phyloP scores from a whole-genome alignment of 37 sponge, comb jelly and placozoan genomes.

The Theonella swinhoei region DNA sequence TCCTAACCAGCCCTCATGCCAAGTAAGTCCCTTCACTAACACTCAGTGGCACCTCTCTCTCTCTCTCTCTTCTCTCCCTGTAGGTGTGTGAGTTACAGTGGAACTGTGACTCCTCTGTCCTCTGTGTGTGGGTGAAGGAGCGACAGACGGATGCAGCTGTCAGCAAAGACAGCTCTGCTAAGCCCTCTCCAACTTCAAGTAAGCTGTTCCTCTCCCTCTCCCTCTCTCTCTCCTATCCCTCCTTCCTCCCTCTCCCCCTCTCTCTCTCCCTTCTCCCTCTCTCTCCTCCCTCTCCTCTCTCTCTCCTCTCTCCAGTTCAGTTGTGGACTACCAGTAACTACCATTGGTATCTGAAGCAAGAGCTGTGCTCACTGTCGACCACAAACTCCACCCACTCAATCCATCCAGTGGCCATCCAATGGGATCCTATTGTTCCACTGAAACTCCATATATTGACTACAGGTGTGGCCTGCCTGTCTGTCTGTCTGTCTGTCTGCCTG shows the following conservation, averaged over 20 bases:
- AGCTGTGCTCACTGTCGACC: slow-evolving; percentile 38
- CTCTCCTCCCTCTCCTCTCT: background rate
- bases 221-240: too few relatives aligned
- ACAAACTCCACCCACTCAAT: slow-evolving; percentile 7
- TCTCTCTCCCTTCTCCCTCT: background rate
- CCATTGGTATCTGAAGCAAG: slow-evolving; percentile 97
- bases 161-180: too few relatives aligned
- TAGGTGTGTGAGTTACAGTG: slow-evolving; percentile 76
- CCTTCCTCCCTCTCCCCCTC: background rate
- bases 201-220: too few relatives aligned
- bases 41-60: background rate
- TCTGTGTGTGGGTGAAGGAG: slow-evolving; percentile 72
- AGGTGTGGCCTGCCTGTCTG: too few relatives aligned
- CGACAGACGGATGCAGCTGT: too few relatives aligned
- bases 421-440: slow-evolving; percentile 78
- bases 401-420: slow-evolving; percentile 4
- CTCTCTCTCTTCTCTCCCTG: background rate
- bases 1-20: background rate
- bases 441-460: slow-evolving; percentile 75
- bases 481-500: too few relatives aligned
- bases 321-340: slow-evolving; percentile 86
- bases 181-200: too few relatives aligned
- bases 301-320: slow-evolving; percentile 68
- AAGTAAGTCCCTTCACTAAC: background rate
- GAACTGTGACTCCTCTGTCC: slow-evolving; percentile 86